These are phyloP conservation scores for Spheniscus mendiculus DNA, from an alignment of 2,113 vertebrate genomes.

Conservation along the genomic window DNA sequence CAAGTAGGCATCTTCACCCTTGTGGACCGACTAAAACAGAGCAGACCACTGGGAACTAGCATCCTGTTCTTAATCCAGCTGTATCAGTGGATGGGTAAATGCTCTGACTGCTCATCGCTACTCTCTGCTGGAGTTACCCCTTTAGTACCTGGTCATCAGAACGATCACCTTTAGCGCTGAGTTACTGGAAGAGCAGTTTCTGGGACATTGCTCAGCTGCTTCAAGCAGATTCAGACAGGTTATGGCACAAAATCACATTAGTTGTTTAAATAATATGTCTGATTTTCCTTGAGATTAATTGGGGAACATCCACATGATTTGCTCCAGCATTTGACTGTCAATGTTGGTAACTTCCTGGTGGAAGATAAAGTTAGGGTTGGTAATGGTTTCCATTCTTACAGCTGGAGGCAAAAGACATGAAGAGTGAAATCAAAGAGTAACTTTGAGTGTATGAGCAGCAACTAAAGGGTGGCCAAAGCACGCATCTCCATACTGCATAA, in stretches of 20 bases:
- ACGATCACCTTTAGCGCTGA: neutral
- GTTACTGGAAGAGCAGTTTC: neutral
- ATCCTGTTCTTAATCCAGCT: neutral
- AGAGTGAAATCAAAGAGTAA: neutral
- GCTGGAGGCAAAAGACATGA: neutral
- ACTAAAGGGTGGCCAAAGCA: neutral
- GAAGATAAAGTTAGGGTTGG: neutral
- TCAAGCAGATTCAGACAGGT: neutral
- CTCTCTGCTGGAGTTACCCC: neutral
- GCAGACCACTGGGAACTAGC: neutral
- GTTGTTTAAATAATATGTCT: neutral
- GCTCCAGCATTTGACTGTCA: neutral
- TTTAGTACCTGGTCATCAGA: neutral
- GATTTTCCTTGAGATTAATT: neutral
- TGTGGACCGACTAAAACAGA: neutral
- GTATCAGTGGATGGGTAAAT: neutral
- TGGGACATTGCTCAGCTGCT: neutral
- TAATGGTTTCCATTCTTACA: neutral
- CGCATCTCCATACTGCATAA: neutral
- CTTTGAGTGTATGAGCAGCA: neutral
- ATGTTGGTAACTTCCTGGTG: neutral
- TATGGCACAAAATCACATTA: neutral
- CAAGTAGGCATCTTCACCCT: neutral
- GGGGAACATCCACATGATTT: neutral
- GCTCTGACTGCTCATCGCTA: neutral